phyloP scores from a whole-genome alignment of 2,888 invertebrate genomes.

The Siphonodentalium dalli region DNA sequence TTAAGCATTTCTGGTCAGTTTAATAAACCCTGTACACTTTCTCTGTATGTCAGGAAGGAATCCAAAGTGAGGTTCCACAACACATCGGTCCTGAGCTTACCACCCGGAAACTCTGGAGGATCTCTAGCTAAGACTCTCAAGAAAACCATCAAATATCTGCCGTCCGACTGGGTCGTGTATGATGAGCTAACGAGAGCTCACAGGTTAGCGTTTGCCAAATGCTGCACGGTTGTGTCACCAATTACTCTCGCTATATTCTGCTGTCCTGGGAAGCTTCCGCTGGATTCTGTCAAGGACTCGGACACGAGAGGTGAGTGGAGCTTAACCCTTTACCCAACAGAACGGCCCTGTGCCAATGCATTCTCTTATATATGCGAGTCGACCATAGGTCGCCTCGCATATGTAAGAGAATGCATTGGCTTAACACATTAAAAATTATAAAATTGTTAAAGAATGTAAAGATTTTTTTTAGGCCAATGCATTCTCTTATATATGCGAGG shows the following conservation, averaged over 20 bases:
- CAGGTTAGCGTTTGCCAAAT: conserved; percentile 75
- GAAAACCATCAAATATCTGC: conserved; percentile 68
- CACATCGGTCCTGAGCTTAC: conserved; percentile 70
- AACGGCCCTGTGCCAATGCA: no score
- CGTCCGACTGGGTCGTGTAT: conserved; percentile 85
- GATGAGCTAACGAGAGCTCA: conserved; percentile 80
- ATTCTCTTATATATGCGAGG: no score
- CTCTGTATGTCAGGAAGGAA: conserved; percentile 71
- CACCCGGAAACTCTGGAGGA: conserved; percentile 31
- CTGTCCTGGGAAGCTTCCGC: conserved; percentile 73
- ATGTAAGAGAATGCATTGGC: no score
- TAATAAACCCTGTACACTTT: no score
- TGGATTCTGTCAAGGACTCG: conserved; percentile 61
- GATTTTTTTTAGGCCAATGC: no score
- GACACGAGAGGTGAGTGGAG: no score
- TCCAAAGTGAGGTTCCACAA: conserved; percentile 73
- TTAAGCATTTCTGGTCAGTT: no score
- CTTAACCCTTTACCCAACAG: no score
- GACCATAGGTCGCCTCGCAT: no score
- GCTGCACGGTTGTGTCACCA: conserved; percentile 82
- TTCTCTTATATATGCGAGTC: no score
- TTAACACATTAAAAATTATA: no score
- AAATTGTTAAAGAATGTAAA: no score
- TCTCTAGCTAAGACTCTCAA: conserved; percentile 35
- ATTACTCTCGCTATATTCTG: conserved; percentile 81